Conservation (phyloP, 2,113 vertebrate genomes). For the Trogon melanurus region DNA sequence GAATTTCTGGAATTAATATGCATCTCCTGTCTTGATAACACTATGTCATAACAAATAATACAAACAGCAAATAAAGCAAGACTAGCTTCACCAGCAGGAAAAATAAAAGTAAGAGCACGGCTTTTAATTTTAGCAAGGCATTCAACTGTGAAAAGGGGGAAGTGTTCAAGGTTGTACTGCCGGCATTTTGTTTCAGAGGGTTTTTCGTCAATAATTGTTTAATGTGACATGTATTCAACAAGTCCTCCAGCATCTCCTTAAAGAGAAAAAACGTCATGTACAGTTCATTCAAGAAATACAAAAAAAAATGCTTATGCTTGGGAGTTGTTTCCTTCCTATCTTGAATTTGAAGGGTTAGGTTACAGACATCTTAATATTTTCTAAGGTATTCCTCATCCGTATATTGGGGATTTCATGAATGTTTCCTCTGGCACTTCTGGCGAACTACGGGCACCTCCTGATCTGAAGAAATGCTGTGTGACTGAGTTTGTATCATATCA, state of each 20-base stretch:
- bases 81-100: neutral
- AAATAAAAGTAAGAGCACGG: neutral
- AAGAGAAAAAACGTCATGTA: neutral
- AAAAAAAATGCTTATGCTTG: neutral
- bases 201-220: neutral
- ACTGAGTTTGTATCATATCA: neutral
- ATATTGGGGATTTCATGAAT: neutral
- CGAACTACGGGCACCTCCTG: neutral
- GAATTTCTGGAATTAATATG: slow-evolving; percentile 13
- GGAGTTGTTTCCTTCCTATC: neutral
- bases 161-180: neutral
- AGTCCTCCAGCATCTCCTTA: neutral
- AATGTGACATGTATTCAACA: neutral
- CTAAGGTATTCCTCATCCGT: neutral
- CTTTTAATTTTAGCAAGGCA: slow-evolving; percentile 23
- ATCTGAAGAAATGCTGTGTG: neutral
- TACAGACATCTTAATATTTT: neutral
- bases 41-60: slow-evolving; percentile 7
- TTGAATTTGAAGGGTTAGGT: neutral
- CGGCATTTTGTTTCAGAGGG: neutral
- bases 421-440: neutral
- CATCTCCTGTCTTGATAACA: neutral
- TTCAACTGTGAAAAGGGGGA: neutral
- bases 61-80: neutral
- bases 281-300: neutral